Evolutionary conservation across 2,113 vertebrate species (phyloP).

Genomic region (Myocastor coypus): DNA sequence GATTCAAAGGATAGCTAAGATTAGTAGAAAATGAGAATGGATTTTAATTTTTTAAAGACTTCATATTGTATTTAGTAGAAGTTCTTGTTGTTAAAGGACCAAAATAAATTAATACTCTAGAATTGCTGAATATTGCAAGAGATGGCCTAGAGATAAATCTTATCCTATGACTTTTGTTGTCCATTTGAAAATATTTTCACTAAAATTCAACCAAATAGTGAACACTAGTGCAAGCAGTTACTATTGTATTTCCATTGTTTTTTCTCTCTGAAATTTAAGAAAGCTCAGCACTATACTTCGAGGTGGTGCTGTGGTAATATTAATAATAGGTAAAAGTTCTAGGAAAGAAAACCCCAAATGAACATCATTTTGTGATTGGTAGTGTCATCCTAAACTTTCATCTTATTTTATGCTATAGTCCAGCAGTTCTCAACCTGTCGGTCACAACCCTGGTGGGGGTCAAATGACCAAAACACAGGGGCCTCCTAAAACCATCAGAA

Average conservation of each 20-base stretch:
- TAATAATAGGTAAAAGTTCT: background rate
- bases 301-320: background rate
- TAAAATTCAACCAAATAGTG: background rate
- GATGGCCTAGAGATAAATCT: background rate
- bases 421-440: too few relatives aligned
- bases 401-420: background rate
- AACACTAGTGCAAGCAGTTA: constrained; percentile 8
- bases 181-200: constrained; percentile 30
- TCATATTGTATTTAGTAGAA: background rate
- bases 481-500: too few relatives aligned
- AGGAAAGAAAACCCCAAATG: constrained; percentile 6
- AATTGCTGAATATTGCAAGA: constrained; percentile 35
- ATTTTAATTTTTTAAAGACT: constrained; percentile 33
- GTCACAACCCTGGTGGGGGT: too few relatives aligned
- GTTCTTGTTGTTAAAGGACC: background rate
- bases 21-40: background rate
- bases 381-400: background rate
- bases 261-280: constrained; percentile 23
- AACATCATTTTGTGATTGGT: background rate
- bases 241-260: constrained; percentile 42
- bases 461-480: too few relatives aligned
- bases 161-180: constrained; percentile 15
- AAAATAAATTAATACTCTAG: background rate
- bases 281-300: background rate
- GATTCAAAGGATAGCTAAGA: background rate